These are phyloP conservation scores for Grus americana DNA, from an alignment of 2,113 vertebrate genomes.

Conservation along the genomic window DNA sequence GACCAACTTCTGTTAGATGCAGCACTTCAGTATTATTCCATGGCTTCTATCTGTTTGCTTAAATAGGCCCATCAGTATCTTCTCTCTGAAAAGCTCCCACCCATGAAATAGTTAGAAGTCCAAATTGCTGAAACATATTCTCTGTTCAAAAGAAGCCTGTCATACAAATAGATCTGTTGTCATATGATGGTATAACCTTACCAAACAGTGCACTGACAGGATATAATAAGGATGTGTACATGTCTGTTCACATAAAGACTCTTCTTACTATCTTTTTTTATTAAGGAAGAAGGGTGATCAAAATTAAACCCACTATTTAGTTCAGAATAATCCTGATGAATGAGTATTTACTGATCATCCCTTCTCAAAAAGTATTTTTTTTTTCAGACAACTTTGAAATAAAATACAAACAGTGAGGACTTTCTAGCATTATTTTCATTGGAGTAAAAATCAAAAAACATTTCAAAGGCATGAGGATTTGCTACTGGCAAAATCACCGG, in stretches of 20 bases:
- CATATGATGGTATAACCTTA: not conserved
- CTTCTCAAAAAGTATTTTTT: not conserved
- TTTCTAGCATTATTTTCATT: not conserved
- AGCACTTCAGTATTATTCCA: not conserved
- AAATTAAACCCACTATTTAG: not conserved
- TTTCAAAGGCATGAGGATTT: not conserved
- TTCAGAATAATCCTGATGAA: not conserved
- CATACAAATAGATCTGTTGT: not conserved
- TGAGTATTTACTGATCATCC: not conserved
- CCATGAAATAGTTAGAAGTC: not conserved
- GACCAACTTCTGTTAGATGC: not conserved
- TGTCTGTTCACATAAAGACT: not conserved
- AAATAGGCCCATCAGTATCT: not conserved
- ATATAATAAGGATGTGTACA: not conserved
- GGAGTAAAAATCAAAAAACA: not conserved
- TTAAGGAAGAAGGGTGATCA: not conserved
- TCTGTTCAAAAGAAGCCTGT: constrained; percentile 11
- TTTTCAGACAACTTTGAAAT: not conserved
- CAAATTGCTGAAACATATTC: not conserved
- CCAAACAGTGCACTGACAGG: not conserved
- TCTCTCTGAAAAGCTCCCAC: not conserved
- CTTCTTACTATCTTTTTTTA: not conserved
- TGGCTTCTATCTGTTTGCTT: not conserved
- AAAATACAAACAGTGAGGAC: not conserved
- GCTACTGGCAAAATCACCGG: not conserved